Conservation (phyloP, 1,140 invertebrate genomes). For the Armadillidium nasatum region DNA sequence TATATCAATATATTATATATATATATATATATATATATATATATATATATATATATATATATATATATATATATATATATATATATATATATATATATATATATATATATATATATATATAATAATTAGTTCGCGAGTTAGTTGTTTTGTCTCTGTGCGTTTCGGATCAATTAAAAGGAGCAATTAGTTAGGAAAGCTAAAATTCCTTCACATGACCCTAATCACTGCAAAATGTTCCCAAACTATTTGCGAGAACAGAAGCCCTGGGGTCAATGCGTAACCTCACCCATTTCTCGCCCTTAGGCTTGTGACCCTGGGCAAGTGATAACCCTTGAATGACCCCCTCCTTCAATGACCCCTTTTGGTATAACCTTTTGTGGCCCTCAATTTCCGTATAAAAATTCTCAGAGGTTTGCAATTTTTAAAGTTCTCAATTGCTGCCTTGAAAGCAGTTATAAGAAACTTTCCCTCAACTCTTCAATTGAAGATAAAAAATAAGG, state of each 20-base stretch:
- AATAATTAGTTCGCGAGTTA: too few relatives aligned
- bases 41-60: too few relatives aligned
- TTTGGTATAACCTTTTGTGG: slow-evolving; percentile 1
- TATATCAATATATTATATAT: too few relatives aligned
- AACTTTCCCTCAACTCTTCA: too few relatives aligned
- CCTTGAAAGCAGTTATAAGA: too few relatives aligned
- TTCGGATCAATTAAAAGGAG: background rate
- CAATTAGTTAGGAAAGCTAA: background rate
- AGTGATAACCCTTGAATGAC: background rate
- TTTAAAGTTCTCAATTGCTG: too few relatives aligned
- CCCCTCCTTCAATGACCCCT: background rate
- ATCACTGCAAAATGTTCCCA: slow-evolving; percentile 1
- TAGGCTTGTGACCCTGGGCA: slow-evolving; percentile 2
- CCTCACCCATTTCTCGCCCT: background rate
- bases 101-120: too few relatives aligned
- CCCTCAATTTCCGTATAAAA: background rate
- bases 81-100: too few relatives aligned
- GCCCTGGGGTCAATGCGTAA: slow-evolving; percentile 8
- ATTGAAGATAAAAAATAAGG: too few relatives aligned
- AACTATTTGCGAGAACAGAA: background rate
- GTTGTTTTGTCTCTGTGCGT: background rate
- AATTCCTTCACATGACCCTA: slow-evolving; percentile 9
- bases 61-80: too few relatives aligned
- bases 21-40: too few relatives aligned
- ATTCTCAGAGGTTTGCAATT: background rate